These are phyloP conservation scores for Columbina picui DNA, from an alignment of 2,113 vertebrate genomes.

Conservation along the genomic window DNA sequence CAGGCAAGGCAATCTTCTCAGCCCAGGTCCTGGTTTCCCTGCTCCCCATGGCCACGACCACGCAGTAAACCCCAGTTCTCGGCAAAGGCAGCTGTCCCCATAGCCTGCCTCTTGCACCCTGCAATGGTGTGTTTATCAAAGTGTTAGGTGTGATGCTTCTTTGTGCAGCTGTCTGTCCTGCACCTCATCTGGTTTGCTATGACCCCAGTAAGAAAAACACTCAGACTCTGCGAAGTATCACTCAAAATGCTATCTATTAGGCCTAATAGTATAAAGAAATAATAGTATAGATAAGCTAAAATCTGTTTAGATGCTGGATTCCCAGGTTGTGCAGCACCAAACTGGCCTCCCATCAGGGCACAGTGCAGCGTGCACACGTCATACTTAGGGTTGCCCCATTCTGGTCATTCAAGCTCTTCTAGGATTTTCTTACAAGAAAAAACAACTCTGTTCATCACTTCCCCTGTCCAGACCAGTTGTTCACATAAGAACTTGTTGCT, in stretches of 20 bases:
- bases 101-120: neutral
- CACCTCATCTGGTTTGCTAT: accelerated
- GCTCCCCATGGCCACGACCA: accelerated
- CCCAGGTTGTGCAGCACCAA: too few relatives aligned
- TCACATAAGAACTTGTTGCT: neutral
- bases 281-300: neutral
- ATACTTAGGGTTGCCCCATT: neutral
- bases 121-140: neutral
- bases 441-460: neutral
- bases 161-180: neutral
- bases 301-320: neutral
- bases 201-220: neutral
- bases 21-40: neutral
- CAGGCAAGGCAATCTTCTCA: neutral
- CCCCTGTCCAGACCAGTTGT: neutral
- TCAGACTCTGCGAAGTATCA: neutral
- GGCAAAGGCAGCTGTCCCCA: neutral
- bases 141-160: neutral
- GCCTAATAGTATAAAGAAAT: neutral
- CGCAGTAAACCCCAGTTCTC: neutral
- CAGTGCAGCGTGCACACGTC: accelerated
- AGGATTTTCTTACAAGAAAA: neutral
- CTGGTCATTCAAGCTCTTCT: neutral
- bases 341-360: neutral
- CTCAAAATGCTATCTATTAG: neutral